phyloP scores from a whole-genome alignment of 2,888 invertebrate genomes.

The Spialia ferax region DNA sequence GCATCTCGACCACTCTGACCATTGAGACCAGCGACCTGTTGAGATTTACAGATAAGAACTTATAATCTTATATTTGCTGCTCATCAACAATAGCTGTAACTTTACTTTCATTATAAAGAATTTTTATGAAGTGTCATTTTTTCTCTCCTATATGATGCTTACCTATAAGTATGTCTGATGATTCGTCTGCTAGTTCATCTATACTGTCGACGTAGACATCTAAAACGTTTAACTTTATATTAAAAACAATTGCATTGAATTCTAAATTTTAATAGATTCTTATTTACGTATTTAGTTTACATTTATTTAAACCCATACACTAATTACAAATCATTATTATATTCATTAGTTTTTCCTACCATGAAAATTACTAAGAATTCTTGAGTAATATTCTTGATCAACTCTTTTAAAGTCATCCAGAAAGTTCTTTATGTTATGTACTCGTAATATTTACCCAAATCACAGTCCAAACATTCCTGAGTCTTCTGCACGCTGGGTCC shows the following conservation, averaged over 20 bases:
- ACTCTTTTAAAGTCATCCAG: neutral
- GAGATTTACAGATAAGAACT: slow-evolving; percentile 2
- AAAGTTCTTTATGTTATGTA: neutral
- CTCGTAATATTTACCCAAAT: slow-evolving; percentile 67
- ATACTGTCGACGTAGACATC: slow-evolving; percentile 73
- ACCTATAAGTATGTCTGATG: slow-evolving; percentile 74
- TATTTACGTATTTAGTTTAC: neutral
- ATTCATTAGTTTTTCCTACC: too few relatives aligned
- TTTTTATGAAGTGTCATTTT: neutral
- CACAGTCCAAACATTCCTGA: slow-evolving; percentile 93
- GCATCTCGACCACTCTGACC: slow-evolving; percentile 97
- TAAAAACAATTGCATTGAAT: neutral
- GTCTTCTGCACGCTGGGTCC: slow-evolving; percentile 94
- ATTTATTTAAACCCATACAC: neutral
- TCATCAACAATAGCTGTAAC: too few relatives aligned
- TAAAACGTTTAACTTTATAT: slow-evolving; percentile 51
- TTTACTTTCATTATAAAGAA: neutral
- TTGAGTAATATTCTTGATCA: neutral
- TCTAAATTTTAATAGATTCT: too few relatives aligned
- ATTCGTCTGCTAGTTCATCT: slow-evolving; percentile 77
- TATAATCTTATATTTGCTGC: too few relatives aligned
- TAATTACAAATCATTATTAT: too few relatives aligned
- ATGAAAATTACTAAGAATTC: neutral
- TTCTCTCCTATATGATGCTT: slow-evolving; percentile 43
- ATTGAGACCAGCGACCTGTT: slow-evolving; percentile 92